Percentiles rank a stretch among this genome's conserved stretches.
Evolutionary conservation across 2,888 invertebrate species (phyloP).

Genomic region (Clitarchus hookeri): DNA sequence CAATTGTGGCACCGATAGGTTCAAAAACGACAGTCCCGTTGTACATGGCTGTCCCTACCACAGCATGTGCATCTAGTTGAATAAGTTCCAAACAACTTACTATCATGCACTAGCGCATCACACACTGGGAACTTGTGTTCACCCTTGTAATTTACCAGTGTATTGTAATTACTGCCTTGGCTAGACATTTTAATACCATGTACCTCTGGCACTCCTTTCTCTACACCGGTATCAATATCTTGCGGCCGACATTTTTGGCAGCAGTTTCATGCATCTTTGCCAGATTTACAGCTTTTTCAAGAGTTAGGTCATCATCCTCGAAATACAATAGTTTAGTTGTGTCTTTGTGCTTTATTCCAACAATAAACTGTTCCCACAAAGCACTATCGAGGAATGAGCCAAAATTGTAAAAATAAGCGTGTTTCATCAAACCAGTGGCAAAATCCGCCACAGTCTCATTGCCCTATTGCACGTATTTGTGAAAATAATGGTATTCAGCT

Average conservation of each 20-base stretch:
- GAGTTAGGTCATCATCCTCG: background rate
- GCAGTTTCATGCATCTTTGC: background rate
- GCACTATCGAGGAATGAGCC: background rate
- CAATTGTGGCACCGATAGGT: background rate
- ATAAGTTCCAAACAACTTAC: too few species aligned
- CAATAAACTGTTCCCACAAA: background rate
- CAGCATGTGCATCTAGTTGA: background rate
- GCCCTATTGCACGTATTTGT: background rate
- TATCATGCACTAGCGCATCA: too few species aligned
- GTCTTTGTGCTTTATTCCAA: background rate
- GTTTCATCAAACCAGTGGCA: background rate
- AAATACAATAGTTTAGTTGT: background rate
- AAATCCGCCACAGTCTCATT: background rate
- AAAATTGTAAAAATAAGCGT: background rate
- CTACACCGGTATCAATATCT: background rate
- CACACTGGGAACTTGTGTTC: background rate
- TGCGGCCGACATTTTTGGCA: background rate
- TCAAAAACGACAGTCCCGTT: background rate
- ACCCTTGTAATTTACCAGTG: background rate
- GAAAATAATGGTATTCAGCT: background rate
- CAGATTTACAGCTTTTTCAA: background rate
- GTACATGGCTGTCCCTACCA: background rate
- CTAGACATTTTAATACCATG: background rate
- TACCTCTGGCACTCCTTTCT: background rate
- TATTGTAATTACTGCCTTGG: background rate